Percentiles rank a stretch among this genome's conserved stretches.
phyloP scores from a whole-genome alignment of 2,797 vertebrate genomes.

The Eidolon dupreanum region DNA sequence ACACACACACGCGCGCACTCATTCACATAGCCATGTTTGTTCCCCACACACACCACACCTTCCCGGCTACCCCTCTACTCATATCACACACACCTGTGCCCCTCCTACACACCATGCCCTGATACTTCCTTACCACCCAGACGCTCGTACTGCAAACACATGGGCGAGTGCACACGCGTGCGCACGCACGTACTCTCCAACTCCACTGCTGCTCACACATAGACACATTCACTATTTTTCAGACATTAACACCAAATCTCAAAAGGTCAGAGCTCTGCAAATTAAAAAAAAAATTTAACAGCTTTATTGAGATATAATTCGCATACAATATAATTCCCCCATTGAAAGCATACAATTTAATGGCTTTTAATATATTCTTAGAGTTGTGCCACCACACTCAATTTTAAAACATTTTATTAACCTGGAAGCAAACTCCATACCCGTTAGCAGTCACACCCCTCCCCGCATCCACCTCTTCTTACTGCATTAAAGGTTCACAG shows the following conservation, averaged over 20 bases:
- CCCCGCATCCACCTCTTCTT: background rate
- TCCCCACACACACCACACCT: background rate
- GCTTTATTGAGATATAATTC: too few species aligned
- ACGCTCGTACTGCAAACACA: background rate
- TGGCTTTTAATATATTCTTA: too few species aligned
- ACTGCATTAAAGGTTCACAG: background rate
- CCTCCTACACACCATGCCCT: background rate
- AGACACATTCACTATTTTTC: background rate
- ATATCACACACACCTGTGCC: background rate
- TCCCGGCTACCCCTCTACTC: background rate
- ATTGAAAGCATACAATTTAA: too few species aligned
- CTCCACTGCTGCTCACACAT: background rate
- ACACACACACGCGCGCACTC: background rate
- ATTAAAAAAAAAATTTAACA: background rate
- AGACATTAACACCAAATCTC: background rate
- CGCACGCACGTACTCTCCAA: background rate
- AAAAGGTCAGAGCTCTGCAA: background rate
- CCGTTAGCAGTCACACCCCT: too few species aligned
- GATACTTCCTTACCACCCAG: background rate
- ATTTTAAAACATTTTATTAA: too few species aligned
- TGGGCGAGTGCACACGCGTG: background rate
- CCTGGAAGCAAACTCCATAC: too few species aligned
- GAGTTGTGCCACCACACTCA: too few species aligned
- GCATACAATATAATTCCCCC: too few species aligned
- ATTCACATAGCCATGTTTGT: background rate